phyloP scores from a whole-genome alignment of 1,140 invertebrate genomes.

The Plectrocnemia conspersa region DNA sequence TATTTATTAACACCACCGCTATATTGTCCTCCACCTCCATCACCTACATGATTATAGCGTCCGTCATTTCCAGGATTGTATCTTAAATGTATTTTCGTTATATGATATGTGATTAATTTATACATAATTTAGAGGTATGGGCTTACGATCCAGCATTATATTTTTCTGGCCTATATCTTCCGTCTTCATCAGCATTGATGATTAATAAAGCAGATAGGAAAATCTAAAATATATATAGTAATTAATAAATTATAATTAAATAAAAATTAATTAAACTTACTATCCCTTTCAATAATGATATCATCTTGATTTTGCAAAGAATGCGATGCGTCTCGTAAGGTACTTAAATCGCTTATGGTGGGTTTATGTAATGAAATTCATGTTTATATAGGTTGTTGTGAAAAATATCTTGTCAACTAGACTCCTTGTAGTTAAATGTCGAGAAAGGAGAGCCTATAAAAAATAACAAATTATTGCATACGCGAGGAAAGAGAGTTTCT shows the following conservation, averaged over 20 bases:
- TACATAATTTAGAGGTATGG: no score
- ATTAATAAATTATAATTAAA: not conserved
- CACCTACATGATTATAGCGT: conserved; percentile 28
- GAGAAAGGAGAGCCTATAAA: conserved; percentile 12
- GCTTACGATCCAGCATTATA: conserved; percentile 24
- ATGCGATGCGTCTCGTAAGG: no score
- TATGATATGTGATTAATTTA: no score
- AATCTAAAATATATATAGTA: conserved; percentile 4
- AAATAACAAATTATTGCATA: conserved; percentile 12
- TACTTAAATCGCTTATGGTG: no score
- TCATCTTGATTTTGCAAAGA: no score
- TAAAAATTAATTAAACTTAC: conserved; percentile 9
- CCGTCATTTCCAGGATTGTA: conserved; percentile 22
- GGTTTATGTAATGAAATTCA: no score
- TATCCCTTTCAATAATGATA: conserved; percentile 1
- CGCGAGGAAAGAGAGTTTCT: no score
- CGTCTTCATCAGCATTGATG: conserved; percentile 39
- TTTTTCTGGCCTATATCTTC: conserved; percentile 37
- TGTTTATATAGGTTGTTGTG: conserved; percentile 6
- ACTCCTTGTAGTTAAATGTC: conserved; percentile 4
- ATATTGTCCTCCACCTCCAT: conserved; percentile 25
- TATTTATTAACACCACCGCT: conserved; percentile 4
- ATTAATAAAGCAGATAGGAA: not conserved
- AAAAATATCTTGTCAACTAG: conserved; percentile 8
- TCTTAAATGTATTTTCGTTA: not conserved